phyloP scores from a whole-genome alignment of 1,140 invertebrate genomes.

The Zaprionus africanus region DNA sequence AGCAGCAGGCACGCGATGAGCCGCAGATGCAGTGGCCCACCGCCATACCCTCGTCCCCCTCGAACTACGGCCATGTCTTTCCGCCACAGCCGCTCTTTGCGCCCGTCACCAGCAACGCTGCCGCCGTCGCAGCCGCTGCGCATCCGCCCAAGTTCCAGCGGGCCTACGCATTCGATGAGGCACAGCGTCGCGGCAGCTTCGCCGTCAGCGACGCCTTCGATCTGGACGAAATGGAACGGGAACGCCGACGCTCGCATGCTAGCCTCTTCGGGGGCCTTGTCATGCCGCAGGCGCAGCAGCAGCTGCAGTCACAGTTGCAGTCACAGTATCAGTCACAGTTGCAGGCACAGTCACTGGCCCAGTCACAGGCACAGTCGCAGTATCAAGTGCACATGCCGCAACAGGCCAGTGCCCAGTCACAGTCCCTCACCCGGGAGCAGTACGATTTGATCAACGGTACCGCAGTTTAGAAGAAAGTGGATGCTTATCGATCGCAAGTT shows the following conservation, averaged over 20 bases:
- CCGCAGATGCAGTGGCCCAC: conserved; percentile 74
- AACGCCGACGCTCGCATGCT: conserved; percentile 80
- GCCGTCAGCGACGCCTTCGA: conserved; percentile 70
- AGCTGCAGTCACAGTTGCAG: neutral
- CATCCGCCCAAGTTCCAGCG: conserved; percentile 70
- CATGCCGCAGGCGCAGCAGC: conserved; percentile 1
- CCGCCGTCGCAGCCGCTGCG: neutral
- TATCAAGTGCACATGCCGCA: neutral
- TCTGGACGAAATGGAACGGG: conserved; percentile 78
- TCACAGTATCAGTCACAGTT: neutral
- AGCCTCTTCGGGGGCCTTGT: conserved; percentile 61
- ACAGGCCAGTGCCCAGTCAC: neutral
- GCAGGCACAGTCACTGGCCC: neutral
- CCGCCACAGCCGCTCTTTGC: conserved; percentile 52
- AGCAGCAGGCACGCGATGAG: conserved; percentile 11
- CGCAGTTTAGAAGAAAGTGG: conserved; percentile 57
- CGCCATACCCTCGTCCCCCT: conserved; percentile 80
- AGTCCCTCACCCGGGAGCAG: conserved; percentile 43
- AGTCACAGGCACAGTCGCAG: conserved; percentile 11
- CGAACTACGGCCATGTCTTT: conserved; percentile 57
- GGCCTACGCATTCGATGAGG: conserved; percentile 77
- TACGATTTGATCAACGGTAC: conserved; percentile 81
- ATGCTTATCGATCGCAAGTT: neutral
- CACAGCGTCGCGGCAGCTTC: conserved; percentile 63
- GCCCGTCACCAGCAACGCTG: conserved; percentile 10